Percentiles rank a stretch among this genome's conserved stretches.
phyloP scores from a whole-genome alignment of 2,888 invertebrate genomes.

The Lasioglossum malachurum region DNA sequence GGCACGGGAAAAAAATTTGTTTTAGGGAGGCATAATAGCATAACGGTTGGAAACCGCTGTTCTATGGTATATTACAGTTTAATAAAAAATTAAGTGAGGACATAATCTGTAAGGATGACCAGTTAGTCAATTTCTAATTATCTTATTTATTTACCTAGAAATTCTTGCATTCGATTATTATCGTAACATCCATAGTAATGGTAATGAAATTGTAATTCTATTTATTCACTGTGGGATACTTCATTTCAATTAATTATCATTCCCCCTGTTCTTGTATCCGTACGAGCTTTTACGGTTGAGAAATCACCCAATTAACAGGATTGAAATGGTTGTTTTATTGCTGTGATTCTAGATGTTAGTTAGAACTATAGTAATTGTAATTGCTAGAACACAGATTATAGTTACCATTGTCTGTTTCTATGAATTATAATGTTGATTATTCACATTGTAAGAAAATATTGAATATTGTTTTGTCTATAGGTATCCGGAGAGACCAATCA shows the following conservation, averaged over 20 bases:
- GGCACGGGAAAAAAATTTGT: too few relatives aligned
- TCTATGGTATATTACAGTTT: neutral
- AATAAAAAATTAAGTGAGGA: neutral
- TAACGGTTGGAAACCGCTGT: too few relatives aligned
- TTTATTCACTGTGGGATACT: neutral
- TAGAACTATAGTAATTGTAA: neutral
- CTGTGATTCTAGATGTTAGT: neutral
- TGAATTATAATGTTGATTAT: neutral
- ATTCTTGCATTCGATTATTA: neutral
- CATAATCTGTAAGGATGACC: neutral
- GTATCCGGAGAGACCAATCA: constrained; percentile 99
- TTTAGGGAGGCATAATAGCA: too few relatives aligned
- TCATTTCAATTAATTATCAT: neutral
- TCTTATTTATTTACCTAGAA: neutral
- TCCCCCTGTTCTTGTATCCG: neutral
- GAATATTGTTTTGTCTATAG: constrained; percentile 83
- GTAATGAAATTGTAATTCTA: neutral
- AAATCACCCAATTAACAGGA: neutral
- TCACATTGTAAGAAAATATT: neutral
- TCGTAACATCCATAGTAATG: neutral
- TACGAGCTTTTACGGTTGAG: neutral
- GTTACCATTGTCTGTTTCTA: neutral
- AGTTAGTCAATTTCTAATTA: neutral
- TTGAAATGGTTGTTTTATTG: neutral
- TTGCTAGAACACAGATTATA: neutral